Percentiles rank a stretch among this genome's conserved stretches.
Conservation (phyloP, 1,140 invertebrate species). For the Drosophila subobscura region DNA sequence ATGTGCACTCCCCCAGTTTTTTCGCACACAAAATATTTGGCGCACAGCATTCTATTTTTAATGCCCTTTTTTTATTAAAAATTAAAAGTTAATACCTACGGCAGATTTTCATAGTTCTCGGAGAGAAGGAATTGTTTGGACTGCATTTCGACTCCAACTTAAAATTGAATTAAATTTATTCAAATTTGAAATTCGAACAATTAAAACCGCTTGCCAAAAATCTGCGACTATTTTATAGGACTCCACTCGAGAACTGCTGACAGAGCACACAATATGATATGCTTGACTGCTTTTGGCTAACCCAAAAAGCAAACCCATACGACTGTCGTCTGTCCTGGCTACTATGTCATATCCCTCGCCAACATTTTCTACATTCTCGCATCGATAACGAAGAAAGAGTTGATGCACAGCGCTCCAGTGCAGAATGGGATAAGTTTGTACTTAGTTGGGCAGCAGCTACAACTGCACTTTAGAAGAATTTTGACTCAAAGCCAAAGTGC, state of each 20-base stretch:
- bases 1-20: slow-evolving; percentile 47
- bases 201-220: slow-evolving; percentile 76
- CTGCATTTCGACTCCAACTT: slow-evolving; percentile 29
- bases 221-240: slow-evolving; percentile 59
- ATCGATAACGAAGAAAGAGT: slow-evolving; percentile 21
- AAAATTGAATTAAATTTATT: slow-evolving; percentile 62
- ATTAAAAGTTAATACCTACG: slow-evolving; percentile 52
- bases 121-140: slow-evolving; percentile 45
- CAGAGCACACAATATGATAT: slow-evolving; percentile 40
- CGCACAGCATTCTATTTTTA: slow-evolving; percentile 26
- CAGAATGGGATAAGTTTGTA: neutral
- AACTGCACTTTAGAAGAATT: slow-evolving; percentile 34
- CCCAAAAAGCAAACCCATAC: slow-evolving; percentile 40
- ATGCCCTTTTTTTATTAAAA: slow-evolving; percentile 54
- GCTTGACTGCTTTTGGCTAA: slow-evolving; percentile 49
- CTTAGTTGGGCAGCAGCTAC: slow-evolving; percentile 20
- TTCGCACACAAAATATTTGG: slow-evolving; percentile 37
- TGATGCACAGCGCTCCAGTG: neutral
- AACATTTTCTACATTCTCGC: slow-evolving; percentile 32
- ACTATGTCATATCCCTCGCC: slow-evolving; percentile 61
- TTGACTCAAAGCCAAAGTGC: slow-evolving; percentile 75
- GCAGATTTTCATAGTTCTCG: slow-evolving; percentile 18
- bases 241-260: slow-evolving; percentile 65
- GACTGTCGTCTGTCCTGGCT: slow-evolving; percentile 52
- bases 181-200: slow-evolving; percentile 57